Evolutionary conservation across 2,888 invertebrate species (phyloP).

Genomic region (Chalcosyrphus nemorum): DNA sequence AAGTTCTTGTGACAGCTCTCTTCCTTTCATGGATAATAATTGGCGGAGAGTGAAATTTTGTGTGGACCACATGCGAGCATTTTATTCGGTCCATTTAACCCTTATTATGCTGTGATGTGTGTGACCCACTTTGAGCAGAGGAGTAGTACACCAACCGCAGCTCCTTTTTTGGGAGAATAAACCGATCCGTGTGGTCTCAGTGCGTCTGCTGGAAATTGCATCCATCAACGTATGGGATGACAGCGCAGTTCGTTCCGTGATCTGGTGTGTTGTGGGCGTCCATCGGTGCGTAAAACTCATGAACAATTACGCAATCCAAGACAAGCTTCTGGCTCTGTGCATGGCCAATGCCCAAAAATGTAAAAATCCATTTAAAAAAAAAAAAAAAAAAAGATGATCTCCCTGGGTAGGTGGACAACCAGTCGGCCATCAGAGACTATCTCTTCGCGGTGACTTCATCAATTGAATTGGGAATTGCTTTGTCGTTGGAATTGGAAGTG

Average conservation of each 20-base stretch:
- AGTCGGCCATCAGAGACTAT: constrained; percentile 7
- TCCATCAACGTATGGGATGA: constrained; percentile 13
- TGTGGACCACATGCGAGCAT: constrained; percentile 2
- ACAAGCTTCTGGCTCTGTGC: neutral
- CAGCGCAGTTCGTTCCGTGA: constrained; percentile 23
- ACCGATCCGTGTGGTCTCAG: constrained; percentile 25
- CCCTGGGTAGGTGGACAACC: constrained; percentile 18
- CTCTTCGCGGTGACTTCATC: neutral
- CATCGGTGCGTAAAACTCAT: constrained; percentile 12
- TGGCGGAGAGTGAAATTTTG: constrained; percentile 13
- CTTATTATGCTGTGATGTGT: constrained; percentile 54
- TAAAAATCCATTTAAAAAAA: neutral
- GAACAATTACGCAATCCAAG: constrained; percentile 27
- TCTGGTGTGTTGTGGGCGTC: constrained; percentile 49
- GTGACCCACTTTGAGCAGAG: constrained; percentile 51
- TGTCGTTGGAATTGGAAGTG: neutral
- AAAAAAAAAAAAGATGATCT: neutral
- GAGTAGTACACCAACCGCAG: constrained; percentile 29
- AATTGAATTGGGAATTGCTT: neutral
- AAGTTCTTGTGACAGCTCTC: constrained; percentile 5
- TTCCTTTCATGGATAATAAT: neutral
- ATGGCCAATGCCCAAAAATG: neutral
- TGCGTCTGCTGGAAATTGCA: constrained; percentile 20
- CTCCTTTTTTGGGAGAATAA: constrained; percentile 48
- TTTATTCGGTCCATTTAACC: constrained; percentile 45